A percentile compares a stretch with the other conserved stretches of the same genome.
phyloP scores from a whole-genome alignment of 2,113 vertebrate genomes.

The Gorsachius goisagi region DNA sequence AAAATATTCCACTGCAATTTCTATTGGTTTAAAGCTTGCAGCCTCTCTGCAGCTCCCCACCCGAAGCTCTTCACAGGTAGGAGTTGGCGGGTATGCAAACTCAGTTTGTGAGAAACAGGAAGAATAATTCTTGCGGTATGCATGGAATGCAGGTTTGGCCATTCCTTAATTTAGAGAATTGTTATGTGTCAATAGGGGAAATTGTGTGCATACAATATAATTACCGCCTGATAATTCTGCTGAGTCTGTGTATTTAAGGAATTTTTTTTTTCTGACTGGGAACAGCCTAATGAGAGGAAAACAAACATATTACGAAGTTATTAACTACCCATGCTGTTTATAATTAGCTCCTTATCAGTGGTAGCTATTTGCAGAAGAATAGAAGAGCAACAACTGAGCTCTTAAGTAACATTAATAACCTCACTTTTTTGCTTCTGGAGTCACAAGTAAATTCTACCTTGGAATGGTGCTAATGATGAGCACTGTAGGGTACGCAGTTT shows the following conservation, averaged over 20 bases:
- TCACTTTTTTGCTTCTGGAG: constrained; percentile 42
- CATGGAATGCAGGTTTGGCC: constrained; percentile 61
- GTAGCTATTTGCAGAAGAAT: constrained; percentile 69
- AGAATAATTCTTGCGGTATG: constrained; percentile 26
- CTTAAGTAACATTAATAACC: constrained; percentile 62
- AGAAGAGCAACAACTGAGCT: constrained; percentile 52
- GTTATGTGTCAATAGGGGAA: constrained; percentile 52
- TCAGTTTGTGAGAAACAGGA: constrained; percentile 49
- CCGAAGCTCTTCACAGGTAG: background rate
- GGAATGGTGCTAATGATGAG: background rate
- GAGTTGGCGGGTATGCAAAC: constrained; percentile 22
- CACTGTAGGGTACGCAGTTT: background rate
- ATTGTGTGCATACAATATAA: constrained; percentile 53
- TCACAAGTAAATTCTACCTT: constrained; percentile 41
- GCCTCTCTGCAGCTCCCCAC: background rate
- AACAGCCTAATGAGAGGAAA: constrained; percentile 69
- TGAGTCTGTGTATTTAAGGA: constrained; percentile 67
- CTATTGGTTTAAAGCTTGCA: background rate
- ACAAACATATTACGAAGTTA: constrained; percentile 72
- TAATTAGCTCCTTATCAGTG: constrained; percentile 72
- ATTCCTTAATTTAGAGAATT: constrained; percentile 52
- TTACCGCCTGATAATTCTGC: constrained; percentile 51
- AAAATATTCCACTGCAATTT: constrained; percentile 2
- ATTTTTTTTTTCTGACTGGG: constrained; percentile 40
- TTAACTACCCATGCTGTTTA: constrained; percentile 71